Evolutionary conservation across 1,140 invertebrate species (phyloP), one percentile per base, ranked within the genome.

Genomic region (Cephus cinctus): DNA sequence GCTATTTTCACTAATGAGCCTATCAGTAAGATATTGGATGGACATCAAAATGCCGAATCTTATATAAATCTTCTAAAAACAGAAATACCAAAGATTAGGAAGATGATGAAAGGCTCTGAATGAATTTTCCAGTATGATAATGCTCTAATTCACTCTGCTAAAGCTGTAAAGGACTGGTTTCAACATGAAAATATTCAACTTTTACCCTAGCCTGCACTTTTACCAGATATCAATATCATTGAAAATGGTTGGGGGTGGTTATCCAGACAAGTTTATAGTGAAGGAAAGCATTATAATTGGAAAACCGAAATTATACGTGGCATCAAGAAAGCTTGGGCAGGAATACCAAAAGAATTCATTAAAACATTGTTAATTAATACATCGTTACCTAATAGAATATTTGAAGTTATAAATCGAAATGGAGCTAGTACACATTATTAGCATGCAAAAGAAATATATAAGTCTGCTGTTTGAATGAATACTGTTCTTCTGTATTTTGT

Each of bases 121-220:
- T n/a, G n/a, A n/a, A 35, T 35, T 6, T 35, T 35, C 15, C 32
- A 5, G 32, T 15, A 35, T 35, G 32, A 35, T 35, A 35, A 35
- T 14, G 32, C 32, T 14, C 5, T 15, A 35, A 15, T 35, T 5
- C 32, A 35, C 15, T 9, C 32, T n/a, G 11, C 32, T n/a, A 35
- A 6, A 12, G 11, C 11, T 5, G 15, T 15, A 15, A 35, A 35
- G 12, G 6, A 35, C 11, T 35, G 32, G 32, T 12, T 35, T 8
- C 5, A 35, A 5, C 5, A 35, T 35, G 63, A 70, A 53, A 59
- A 63, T 30, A 43, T 71, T 1, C 71, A 35, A 4, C 11, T 35
- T 35, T 35, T 35, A 15, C 11, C 32, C 11, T 35, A 15, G 32
- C 32, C 32, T n/a, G 32, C 32, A n/a, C 15, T 9, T 14, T 35